Evolutionary conservation across 2,113 vertebrate genomes (phyloP), one percentile per base, ranked within the genome.

Genomic region (Toxotes jaculatrix): DNA sequence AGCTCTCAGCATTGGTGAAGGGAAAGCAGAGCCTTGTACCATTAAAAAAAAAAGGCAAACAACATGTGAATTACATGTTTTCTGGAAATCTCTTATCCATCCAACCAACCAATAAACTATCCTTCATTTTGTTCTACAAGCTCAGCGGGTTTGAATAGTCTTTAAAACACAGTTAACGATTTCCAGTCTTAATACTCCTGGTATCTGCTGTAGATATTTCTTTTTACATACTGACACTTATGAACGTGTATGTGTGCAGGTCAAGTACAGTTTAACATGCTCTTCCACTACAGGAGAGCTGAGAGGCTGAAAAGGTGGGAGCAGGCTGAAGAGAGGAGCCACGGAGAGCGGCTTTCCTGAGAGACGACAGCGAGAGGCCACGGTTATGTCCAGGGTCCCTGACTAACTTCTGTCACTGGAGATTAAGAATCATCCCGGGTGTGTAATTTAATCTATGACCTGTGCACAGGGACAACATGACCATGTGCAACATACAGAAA

Each of bases 341-440:
- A 84, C 82, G 84, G 53, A 67, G 51, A 73, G 83, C 64, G 60
- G 84, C 75, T 86, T 93, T 92, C 92, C 92, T 93, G 91, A 94
- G 93, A 90, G 82, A 81, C 74, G 53, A 83, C 73, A 77, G 65
- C 64, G 0, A 87, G 64, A 91, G 78, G 83, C 72, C 81, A 88
- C 77, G 74, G 77, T 32, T 74, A 43, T 69, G 62, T 38, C 73
- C 66, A 69, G 57, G 59, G 36, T 60, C 76, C 62, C 47, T 34
- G 47, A 31, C 60, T 56, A 27, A 56, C 59, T 8, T 53, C 57
- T 45, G 38, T 43, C 59, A 66, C 17, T 40, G 34, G n/a, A 83
- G 32, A 40, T 59, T 27, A 82, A 72, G 1, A 34, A 5, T 56
- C 32, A 27, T 74, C 57, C 56, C 3, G 36, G 34, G 7, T 49